Evolutionary conservation across 2,113 vertebrate species (phyloP).

Genomic region (Oreochromis niloticus): DNA sequence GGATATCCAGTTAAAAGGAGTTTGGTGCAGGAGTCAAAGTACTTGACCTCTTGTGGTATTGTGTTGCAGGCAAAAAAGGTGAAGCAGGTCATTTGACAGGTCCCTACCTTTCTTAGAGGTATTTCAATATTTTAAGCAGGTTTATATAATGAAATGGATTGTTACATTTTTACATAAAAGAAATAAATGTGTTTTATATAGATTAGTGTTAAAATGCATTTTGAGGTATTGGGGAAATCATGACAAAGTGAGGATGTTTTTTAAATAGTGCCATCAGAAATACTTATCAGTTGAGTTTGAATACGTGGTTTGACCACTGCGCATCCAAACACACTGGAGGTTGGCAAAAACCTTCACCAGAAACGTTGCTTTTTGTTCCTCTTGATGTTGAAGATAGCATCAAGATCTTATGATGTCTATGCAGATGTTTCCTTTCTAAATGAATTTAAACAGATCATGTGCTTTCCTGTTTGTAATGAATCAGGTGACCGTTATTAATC

Average conservation of each 20-base stretch:
- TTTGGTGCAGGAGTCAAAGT: not conserved
- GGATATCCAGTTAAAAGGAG: conserved; percentile 6
- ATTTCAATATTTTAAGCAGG: not conserved
- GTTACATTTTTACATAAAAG: fast-evolving
- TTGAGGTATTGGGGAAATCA: fast-evolving
- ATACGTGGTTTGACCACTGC: fast-evolving
- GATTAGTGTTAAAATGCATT: not conserved
- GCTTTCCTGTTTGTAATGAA: not conserved
- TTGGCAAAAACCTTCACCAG: not conserved
- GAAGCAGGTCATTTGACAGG: not conserved
- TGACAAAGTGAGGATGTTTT: not conserved
- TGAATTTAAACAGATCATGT: not conserved
- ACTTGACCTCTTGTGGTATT: not conserved
- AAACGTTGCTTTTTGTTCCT: not conserved
- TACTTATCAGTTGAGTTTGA: fast-evolving
- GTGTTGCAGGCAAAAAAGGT: not conserved
- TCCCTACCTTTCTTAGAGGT: not conserved
- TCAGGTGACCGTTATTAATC: not conserved
- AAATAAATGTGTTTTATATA: not conserved
- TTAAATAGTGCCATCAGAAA: fast-evolving
- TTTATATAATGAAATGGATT: not conserved
- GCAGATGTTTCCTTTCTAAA: not conserved
- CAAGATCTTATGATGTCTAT: not conserved
- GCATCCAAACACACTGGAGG: not conserved
- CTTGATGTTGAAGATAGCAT: not conserved